Base-by-base conservation (phyloP, 2,888 invertebrate genomes). In the Agapostemon virescens region DNA sequence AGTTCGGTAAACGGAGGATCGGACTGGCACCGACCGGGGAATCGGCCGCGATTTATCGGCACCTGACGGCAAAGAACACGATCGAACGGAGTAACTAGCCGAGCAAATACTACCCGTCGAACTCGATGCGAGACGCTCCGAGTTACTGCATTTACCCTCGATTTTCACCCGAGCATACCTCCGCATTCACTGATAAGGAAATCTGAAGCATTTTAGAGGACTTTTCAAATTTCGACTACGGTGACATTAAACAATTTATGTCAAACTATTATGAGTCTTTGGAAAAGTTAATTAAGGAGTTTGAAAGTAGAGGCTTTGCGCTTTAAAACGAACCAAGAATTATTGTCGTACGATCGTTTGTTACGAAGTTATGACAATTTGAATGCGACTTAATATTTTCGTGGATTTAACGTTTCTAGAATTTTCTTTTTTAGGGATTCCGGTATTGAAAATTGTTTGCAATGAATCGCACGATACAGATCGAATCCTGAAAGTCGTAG, bases 21-120 rank as follows among this genome's bases (percentile, higher is more conserved):
- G 49, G 13, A 13, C 63, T 20, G 30, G 15, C 30, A 52, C 42
- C 23, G 23, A 64, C 42, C 26, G 17, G 49, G 52, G 55, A 72
- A 45, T 45, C 9, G 3, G 11, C 2, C 11, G n/a, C 69, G 40
- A 38, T 55, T 55, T 66, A 81, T 85, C 49, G 72, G 26, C 69
- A 40, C 49, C 67, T 5, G 20, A 63, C n/a, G 45, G 38, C n/a
- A 58, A 85, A 85, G 74, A 85, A 69, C 26, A 33, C 15, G 64
- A 58, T 52, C n/a, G 17, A 26, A 55, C 26, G n/a, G 15, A 26
- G 26, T 17, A 55, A 15, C 55, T 0, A 55, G 1, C 2, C n/a
- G 15, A 7, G 15, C 38, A 36, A 17, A 23, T 2, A 7, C 7
- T n/a, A 7, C 20, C 9, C n/a, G 9, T 49, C n/a, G 0, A 17